These are phyloP conservation scores for Ochropleura leucogaster DNA, from an alignment of 2,888 invertebrate genomes.

Conservation along the genomic window DNA sequence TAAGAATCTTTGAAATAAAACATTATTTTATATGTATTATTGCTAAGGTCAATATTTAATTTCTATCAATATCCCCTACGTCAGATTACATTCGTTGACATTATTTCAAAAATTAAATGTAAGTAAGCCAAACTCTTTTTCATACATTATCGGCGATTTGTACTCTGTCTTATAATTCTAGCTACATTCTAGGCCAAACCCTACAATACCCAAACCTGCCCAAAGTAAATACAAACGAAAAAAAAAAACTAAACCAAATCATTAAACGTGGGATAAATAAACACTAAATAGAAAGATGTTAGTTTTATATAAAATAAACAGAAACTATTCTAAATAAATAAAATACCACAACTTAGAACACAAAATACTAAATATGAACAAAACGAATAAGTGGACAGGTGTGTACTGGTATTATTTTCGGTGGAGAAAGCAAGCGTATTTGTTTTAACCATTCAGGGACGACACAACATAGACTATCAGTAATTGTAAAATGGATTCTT, in stretches of 20 bases:
- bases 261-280: constrained; percentile 82
- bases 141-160: constrained; percentile 89
- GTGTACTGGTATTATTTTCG: constrained; percentile 78
- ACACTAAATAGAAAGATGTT: constrained; percentile 83
- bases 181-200: constrained; percentile 91
- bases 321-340: constrained; percentile 87
- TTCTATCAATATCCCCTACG: constrained; percentile 90
- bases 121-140: constrained; percentile 89
- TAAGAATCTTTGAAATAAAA: constrained; percentile 76
- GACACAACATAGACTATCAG: constrained; percentile 85
- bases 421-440: constrained; percentile 79
- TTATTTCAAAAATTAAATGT: constrained; percentile 88
- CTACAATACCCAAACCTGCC: constrained; percentile 91
- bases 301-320: constrained; percentile 82
- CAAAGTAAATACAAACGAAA: constrained; percentile 84
- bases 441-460: constrained; percentile 80
- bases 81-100: constrained; percentile 91
- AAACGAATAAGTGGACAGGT: constrained; percentile 77
- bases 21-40: constrained; percentile 86
- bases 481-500: constrained; percentile 68
- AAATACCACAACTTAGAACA: constrained; percentile 78
- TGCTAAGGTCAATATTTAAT: constrained; percentile 91
- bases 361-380: constrained; percentile 76
- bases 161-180: constrained; percentile 90
- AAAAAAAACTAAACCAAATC: constrained; percentile 78